A percentile compares a stretch with the other conserved stretches of the same genome.
Conservation (phyloP, 2,888 invertebrate genomes). For the Belgica antarctica region DNA sequence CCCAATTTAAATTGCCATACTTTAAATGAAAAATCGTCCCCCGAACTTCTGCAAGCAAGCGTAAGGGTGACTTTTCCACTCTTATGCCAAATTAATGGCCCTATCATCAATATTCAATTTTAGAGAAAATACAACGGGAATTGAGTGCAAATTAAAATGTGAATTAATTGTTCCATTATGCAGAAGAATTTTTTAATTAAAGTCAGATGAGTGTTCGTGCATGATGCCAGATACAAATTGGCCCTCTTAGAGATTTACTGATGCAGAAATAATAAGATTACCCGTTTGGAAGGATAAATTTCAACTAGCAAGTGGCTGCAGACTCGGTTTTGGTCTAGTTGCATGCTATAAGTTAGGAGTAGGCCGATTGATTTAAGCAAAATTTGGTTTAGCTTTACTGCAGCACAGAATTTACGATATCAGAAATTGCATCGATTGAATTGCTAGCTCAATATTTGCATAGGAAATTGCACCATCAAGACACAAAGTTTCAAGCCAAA, state of each 20-base stretch:
- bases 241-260: slow-evolving; percentile 34
- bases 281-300: slow-evolving; percentile 32
- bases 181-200: slow-evolving; percentile 43
- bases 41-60: not conserved
- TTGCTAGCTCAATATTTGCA: too few relatives aligned
- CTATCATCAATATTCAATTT: slow-evolving; percentile 44
- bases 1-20: slow-evolving; percentile 41
- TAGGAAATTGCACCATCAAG: too few relatives aligned
- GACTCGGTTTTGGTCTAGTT: too few relatives aligned
- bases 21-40: slow-evolving; percentile 41
- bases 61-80: slow-evolving; percentile 28
- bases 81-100: slow-evolving; percentile 37
- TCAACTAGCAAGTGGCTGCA: too few relatives aligned
- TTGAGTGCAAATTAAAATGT: slow-evolving; percentile 35
- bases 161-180: slow-evolving; percentile 37
- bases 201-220: not conserved
- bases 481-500: too few relatives aligned
- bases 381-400: too few relatives aligned
- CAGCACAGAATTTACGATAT: too few relatives aligned
- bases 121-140: too few relatives aligned
- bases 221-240: slow-evolving; percentile 13
- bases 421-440: too few relatives aligned
- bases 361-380: too few relatives aligned
- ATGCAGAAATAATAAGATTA: slow-evolving; percentile 38
- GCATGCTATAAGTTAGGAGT: too few relatives aligned